phyloP scores from a whole-genome alignment of 2,888 invertebrate genomes.

The Halictus quadricinctus region DNA sequence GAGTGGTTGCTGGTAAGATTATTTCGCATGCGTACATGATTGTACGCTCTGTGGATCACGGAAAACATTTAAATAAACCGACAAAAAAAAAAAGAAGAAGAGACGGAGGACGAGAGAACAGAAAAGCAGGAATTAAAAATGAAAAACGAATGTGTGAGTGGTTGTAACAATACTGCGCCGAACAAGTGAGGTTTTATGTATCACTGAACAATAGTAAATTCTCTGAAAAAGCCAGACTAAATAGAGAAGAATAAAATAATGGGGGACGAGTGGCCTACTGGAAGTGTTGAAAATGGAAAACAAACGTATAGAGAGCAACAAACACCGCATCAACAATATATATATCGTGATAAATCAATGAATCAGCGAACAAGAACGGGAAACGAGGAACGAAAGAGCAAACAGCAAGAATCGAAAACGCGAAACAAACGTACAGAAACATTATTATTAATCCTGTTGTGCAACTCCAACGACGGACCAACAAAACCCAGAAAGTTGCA shows the following conservation, averaged over 20 bases:
- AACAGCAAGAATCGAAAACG: background rate
- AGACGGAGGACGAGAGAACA: background rate
- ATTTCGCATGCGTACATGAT: background rate
- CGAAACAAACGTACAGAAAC: background rate
- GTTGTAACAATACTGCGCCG: background rate
- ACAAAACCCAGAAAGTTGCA: background rate
- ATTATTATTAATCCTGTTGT: background rate
- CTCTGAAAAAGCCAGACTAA: background rate
- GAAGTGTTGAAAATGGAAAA: background rate
- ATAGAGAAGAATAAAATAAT: background rate
- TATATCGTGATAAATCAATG: background rate
- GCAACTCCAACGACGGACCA: background rate
- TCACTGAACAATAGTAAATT: background rate
- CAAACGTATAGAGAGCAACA: background rate
- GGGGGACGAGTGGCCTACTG: background rate
- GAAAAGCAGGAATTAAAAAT: background rate
- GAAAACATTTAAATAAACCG: background rate
- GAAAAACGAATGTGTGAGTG: background rate
- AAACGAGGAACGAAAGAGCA: background rate
- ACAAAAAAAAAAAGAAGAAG: background rate
- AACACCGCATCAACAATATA: background rate
- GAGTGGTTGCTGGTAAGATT: background rate
- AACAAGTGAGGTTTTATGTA: background rate
- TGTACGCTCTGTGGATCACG: background rate
- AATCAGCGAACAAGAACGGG: background rate